A percentile compares a stretch with the other conserved stretches of the same genome.
Evolutionary conservation across 2,113 vertebrate genomes (phyloP).

Genomic region (Zeus faber): DNA sequence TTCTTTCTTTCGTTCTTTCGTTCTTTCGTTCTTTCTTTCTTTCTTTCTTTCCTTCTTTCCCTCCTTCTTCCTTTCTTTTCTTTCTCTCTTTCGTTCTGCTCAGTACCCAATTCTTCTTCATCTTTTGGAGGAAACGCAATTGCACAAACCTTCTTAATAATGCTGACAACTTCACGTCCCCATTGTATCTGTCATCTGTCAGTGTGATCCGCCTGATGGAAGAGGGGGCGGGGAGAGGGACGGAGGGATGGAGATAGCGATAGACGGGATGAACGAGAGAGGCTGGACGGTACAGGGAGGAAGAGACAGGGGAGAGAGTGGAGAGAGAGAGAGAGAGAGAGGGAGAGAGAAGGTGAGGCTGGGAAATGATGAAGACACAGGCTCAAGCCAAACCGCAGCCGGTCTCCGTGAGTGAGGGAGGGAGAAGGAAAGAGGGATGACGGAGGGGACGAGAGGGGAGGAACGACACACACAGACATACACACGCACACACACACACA

Average conservation of each 20-base stretch:
- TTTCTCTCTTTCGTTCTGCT: neutral
- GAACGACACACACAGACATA: constrained; percentile 34
- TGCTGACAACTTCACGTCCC: neutral
- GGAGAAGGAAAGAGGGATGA: constrained; percentile 11
- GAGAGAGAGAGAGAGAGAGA: constrained; percentile 3
- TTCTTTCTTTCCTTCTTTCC: constrained; percentile 5
- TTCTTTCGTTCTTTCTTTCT: constrained; percentile 1
- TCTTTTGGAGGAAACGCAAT: neutral
- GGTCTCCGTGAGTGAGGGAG: neutral
- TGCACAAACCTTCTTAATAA: neutral
- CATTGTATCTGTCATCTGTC: too few species aligned
- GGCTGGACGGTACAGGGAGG: neutral
- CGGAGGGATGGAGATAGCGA: neutral
- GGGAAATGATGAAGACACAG: too few species aligned
- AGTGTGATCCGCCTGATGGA: neutral
- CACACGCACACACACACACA: constrained; percentile 32
- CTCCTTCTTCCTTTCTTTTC: neutral
- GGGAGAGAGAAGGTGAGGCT: too few species aligned
- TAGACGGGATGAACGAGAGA: constrained; percentile 1
- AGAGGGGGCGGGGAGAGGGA: neutral
- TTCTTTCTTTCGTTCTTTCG: constrained; percentile 8
- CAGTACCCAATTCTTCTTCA: neutral
- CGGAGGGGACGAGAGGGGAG: constrained; percentile 15
- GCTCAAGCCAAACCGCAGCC: constrained; percentile 27
- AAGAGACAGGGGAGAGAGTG: neutral